Evolutionary conservation across 2,113 vertebrate genomes (phyloP), one percentile per base, ranked within the genome.

Genomic region (Laterallus jamaicensis): DNA sequence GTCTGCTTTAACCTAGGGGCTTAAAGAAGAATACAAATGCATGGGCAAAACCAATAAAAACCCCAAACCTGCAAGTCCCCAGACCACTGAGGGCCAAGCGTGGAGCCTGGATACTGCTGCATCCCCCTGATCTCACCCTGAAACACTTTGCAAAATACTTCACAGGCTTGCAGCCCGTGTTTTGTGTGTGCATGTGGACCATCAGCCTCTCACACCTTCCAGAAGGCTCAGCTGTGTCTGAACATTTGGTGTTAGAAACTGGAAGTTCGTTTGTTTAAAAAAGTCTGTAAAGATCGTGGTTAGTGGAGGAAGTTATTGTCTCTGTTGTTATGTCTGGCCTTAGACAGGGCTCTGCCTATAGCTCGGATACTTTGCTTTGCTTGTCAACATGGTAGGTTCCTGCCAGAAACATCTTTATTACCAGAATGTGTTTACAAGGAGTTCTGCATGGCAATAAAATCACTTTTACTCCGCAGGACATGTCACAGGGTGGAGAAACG

Each of bases 141-240:
- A 44, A 77, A n/a, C 12, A 6, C 4, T 12, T 37, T 20, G 32
- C 70, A 25, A 3, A 35, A 7, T 40, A 13, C 20, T 29, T 84
- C 28, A 17, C 8, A 0, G 10, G 54, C 67, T 15, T 17, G 13
- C 22, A 13, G 28, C 2, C 0, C 1, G 0, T 39, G 25, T n/a
- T 22, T 12, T 75, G 2, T 29, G 10, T 31, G 26, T 4, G 2
- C 5, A 29, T n/a, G 32, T 0, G 1, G 39, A 37, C 62, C 73
- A 12, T 56, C 26, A 15, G 9, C 37, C 73, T 39, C 47, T 74
- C 0, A 0, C 31, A 1, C 49, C 39, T 71, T n/a, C 26, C 78
- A 22, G 68, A 47, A 59, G 67, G 11, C 50, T 55, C 29, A 12
- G 35, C 67, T 59, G 12, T 2, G 2, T 6, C 40, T 89, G 52